Evolutionary conservation across 2,113 vertebrate genomes (phyloP).

Genomic region (Onychostoma macrolepis): DNA sequence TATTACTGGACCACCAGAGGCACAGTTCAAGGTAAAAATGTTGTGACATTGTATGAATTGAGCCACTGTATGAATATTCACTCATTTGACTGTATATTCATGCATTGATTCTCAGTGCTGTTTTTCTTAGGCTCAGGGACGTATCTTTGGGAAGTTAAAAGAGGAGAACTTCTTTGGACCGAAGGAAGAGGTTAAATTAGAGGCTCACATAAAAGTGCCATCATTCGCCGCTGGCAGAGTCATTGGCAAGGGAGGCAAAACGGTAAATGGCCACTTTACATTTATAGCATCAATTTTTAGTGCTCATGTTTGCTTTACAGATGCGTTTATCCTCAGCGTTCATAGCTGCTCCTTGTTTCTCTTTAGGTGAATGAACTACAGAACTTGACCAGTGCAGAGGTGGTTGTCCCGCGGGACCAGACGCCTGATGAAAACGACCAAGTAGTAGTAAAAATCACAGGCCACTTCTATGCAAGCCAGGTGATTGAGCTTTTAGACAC

Average conservation of each 20-base stretch:
- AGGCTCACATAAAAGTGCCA: slow-evolving; percentile 97
- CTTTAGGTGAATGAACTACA: slow-evolving; percentile 95
- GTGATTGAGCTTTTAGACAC: slow-evolving; percentile 61
- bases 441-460: slow-evolving; percentile 98
- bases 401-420: slow-evolving; percentile 98
- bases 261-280: slow-evolving; percentile 73
- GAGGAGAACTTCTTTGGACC: slow-evolving; percentile 99
- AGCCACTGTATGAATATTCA: not conserved
- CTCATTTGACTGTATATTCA: not conserved
- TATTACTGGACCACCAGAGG: slow-evolving; percentile 94
- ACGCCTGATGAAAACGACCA: slow-evolving; percentile 97
- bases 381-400: slow-evolving; percentile 97
- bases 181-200: slow-evolving; percentile 98
- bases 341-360: not conserved
- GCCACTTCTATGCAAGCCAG: slow-evolving; percentile 99
- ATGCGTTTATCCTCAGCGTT: not conserved
- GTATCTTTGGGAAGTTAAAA: slow-evolving; percentile 94
- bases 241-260: slow-evolving; percentile 99
- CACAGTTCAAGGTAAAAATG: slow-evolving; percentile 94
- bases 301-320: not conserved
- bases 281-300: not conserved
- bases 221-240: slow-evolving; percentile 96
- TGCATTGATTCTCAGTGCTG: not conserved
- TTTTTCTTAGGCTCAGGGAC: slow-evolving; percentile 86
- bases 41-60: not conserved